Percentiles rank a stretch among this genome's conserved stretches.
These are phyloP conservation scores for Apocrypta bakeri DNA, from an alignment of 1,140 invertebrate genomes.

Conservation along the genomic window DNA sequence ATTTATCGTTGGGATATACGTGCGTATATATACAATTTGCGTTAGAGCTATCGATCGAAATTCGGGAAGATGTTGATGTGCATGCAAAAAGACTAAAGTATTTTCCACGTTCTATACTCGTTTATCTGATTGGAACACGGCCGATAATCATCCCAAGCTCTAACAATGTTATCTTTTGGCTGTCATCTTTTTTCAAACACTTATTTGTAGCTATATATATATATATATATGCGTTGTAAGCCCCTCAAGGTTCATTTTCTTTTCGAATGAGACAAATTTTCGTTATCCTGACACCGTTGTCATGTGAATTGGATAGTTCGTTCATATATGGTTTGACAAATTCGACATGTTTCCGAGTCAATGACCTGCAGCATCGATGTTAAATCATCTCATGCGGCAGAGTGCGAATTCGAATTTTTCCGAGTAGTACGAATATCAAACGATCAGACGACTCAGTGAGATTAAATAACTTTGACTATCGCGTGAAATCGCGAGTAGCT, in stretches of 20 bases:
- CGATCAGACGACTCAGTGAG: not conserved
- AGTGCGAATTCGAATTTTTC: not conserved
- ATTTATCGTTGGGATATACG: no score
- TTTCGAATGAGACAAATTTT: not conserved
- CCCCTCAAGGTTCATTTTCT: not conserved
- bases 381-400: no score
- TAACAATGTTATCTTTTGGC: conserved; percentile 25
- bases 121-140: conserved; percentile 2
- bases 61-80: no score
- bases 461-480: not conserved
- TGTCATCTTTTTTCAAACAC: conserved; percentile 1
- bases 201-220: no score
- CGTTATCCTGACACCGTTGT: no score
- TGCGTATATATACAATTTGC: no score
- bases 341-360: no score
- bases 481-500: not conserved
- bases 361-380: no score
- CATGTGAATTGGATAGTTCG: no score
- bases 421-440: not conserved
- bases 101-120: not conserved
- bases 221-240: not conserved
- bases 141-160: not conserved
- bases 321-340: no score
- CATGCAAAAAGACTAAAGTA: not conserved
- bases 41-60: no score